Base-by-base conservation (phyloP, 2,113 vertebrate genomes). In the Lepus europaeus region DNA sequence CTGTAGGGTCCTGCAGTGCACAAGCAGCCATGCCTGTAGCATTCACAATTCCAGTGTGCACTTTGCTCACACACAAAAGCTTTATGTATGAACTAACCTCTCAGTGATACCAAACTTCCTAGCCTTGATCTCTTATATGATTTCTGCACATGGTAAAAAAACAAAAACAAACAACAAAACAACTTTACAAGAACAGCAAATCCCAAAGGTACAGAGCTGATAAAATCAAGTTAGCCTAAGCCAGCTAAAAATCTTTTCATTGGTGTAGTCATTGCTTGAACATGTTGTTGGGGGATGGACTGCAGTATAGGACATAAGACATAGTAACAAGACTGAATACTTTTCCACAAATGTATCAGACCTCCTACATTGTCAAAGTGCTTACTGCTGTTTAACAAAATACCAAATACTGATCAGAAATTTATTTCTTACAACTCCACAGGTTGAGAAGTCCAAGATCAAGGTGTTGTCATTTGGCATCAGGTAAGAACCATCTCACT, bases 331-430 rank as follows among this genome's bases (percentile, higher is more conserved):
- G 45, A 82, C 12, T 23, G 29, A 68, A 80, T 61, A 63, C 1
- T 27, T 87, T 91, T 59, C 51, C 76, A 83, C 20, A 64, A 87
- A 91, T 61, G 31, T 25, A 85, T 90, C 70, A 68, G 19, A 74
- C 2, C 22, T 85, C 66, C 63, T 63, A 49, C 6, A 49, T 74
- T 77, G 3, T 59, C 8, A 59, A 69, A 61, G 23, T 64, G 72
- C 13, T 19, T 84, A 20, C 20, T 84, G 33, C 53, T 90, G 39
- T 45, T 56, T 53, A 79, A 33, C 33, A 91, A 74, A 90, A 53
- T 63, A 86, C 10, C 13, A 85, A 22, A 10, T 12, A 39, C 36
- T 79, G 19, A 51, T 49, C 64, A 22, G 1, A 56, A 39, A 59
- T 59, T 27, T 86, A 72, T 72, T 36, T 66, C 82, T 81, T 1